Evolutionary conservation across 1,140 invertebrate species (phyloP).

Genomic region (Amphibalanus amphitrite): DNA sequence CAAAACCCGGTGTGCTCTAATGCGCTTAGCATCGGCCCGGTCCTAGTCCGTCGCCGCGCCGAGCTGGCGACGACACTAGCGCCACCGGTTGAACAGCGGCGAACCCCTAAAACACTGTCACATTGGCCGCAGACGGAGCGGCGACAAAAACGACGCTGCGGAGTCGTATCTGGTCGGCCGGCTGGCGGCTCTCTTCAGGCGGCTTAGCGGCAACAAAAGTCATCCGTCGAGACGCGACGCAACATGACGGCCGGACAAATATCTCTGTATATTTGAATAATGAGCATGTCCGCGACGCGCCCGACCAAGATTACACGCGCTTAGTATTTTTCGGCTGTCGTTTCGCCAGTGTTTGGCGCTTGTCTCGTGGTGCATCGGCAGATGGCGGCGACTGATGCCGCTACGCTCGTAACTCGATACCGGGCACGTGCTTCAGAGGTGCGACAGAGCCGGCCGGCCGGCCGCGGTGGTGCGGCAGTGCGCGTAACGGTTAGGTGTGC

Average conservation of each 20-base stretch:
- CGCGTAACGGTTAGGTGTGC: too few relatives aligned
- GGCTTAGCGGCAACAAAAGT: neutral
- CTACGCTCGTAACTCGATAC: neutral
- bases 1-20: neutral
- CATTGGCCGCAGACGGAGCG: neutral
- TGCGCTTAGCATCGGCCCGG: neutral
- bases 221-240: neutral
- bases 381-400: neutral
- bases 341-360: neutral
- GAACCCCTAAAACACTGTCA: neutral
- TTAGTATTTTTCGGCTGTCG: neutral
- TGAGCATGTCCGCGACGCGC: neutral
- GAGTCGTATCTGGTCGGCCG: too few relatives aligned
- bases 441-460: too few relatives aligned
- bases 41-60: too few relatives aligned
- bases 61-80: neutral
- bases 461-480: too few relatives aligned
- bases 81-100: too few relatives aligned
- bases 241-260: neutral
- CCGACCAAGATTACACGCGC: neutral
- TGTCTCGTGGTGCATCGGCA: neutral
- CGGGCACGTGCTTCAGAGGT: neutral
- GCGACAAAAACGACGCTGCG: too few relatives aligned
- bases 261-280: conserved; percentile 1
- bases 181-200: neutral